Conservation (phyloP, 1,140 invertebrate genomes). For the Arion vulgaris region DNA sequence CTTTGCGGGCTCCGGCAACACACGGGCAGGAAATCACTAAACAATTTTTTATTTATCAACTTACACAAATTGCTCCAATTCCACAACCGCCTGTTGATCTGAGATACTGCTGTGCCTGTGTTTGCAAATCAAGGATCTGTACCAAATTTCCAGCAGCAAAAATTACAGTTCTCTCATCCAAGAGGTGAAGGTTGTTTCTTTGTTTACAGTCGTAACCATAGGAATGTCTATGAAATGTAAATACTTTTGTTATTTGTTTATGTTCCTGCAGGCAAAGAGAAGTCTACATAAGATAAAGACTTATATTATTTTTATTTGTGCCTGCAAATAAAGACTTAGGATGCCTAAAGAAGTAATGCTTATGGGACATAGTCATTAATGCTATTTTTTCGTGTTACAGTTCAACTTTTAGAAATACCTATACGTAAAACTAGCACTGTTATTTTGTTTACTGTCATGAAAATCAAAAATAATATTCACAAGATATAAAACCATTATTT, state of each 20-base stretch:
- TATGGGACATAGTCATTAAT: no score
- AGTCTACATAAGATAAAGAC: background rate
- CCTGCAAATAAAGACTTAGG: no score
- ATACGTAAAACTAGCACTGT: no score
- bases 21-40: no score
- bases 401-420: no score
- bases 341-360: no score
- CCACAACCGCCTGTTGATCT: conserved; percentile 83
- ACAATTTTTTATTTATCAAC: no score
- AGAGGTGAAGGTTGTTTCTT: conserved; percentile 83
- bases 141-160: conserved; percentile 87
- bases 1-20: no score
- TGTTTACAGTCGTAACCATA: conserved; percentile 90
- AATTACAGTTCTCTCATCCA: conserved; percentile 81
- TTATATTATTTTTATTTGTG: background rate
- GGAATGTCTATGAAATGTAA: conserved; percentile 76
- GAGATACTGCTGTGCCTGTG: conserved; percentile 79
- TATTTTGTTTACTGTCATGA: no score
- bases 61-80: conserved; percentile 85
- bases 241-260: background rate
- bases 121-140: conserved; percentile 80
- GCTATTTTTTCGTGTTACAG: no score
- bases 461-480: no score
- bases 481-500: no score
- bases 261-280: background rate